These are phyloP conservation scores for Eristalis intricaria DNA, from an alignment of 2,888 invertebrate species.

Conservation along the genomic window DNA sequence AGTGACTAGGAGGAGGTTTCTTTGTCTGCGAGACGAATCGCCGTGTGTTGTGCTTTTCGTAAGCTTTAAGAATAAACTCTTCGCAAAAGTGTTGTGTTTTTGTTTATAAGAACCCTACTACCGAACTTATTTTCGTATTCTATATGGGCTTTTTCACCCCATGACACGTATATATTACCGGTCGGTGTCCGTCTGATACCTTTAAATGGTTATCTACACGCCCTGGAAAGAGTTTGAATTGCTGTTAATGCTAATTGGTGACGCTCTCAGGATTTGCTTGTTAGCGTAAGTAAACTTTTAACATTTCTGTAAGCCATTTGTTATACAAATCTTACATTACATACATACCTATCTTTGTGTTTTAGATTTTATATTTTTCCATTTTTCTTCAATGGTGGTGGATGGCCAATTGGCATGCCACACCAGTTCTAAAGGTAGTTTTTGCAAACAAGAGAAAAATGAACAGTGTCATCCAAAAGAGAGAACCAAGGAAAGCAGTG, in stretches of 20 bases:
- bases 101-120: constrained; percentile 37
- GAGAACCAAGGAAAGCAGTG: not conserved
- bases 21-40: constrained; percentile 51
- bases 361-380: not conserved
- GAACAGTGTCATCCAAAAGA: not conserved
- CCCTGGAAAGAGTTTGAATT: constrained; percentile 46
- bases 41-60: constrained; percentile 45
- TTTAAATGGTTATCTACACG: constrained; percentile 18
- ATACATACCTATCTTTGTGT: too few relatives aligned
- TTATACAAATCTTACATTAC: not conserved
- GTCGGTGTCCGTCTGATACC: constrained; percentile 45
- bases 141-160: constrained; percentile 21
- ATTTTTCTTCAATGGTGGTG: not conserved
- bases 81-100: constrained; percentile 26
- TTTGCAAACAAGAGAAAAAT: constrained; percentile 12
- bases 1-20: constrained; percentile 55
- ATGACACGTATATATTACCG: constrained; percentile 47
- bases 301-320: not conserved
- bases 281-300: constrained; percentile 32
- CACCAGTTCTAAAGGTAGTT: constrained; percentile 7
- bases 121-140: constrained; percentile 17
- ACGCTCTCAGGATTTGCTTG: constrained; percentile 9
- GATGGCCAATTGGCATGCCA: not conserved
- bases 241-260: constrained; percentile 17
- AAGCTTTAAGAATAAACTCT: constrained; percentile 33